Conservation (phyloP, 2,113 vertebrate species). For the Myiagra hebetior region DNA sequence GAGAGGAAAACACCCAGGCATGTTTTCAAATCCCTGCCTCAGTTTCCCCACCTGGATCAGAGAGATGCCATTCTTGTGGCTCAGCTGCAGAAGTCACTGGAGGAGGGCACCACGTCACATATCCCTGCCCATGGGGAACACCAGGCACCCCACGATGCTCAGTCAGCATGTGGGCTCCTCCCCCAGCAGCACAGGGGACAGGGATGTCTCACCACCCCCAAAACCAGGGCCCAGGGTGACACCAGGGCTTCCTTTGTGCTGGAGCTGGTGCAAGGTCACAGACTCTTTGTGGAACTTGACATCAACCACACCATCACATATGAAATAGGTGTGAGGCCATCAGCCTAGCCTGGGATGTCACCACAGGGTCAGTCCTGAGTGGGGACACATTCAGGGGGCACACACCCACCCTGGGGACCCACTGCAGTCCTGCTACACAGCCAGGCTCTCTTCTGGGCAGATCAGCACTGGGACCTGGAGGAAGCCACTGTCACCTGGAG, state of each 20-base stretch:
- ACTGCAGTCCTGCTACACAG: not conserved
- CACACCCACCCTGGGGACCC: not conserved
- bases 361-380: fast-evolving
- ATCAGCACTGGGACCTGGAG: fast-evolving
- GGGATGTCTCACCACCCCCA: not conserved
- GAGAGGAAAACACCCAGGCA: not conserved
- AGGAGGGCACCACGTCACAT: not conserved
- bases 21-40: not conserved
- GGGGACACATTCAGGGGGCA: not conserved
- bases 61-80: not conserved
- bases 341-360: not conserved
- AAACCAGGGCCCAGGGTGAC: fast-evolving
- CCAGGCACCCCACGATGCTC: not conserved
- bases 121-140: fast-evolving
- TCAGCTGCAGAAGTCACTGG: not conserved
- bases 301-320: fast-evolving
- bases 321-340: not conserved
- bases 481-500: not conserved
- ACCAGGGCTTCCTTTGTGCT: not conserved
- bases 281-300: fast-evolving
- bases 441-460: not conserved
- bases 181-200: not conserved
- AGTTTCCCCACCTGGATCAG: not conserved
- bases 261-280: not conserved
- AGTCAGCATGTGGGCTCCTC: not conserved